A percentile compares a stretch with the other conserved stretches of the same genome.
These are phyloP conservation scores for Rattus norvegicus DNA, from an alignment of 2,113 vertebrate genomes.

Conservation along the genomic window GRCr8 NC_086039.1:68990501-68991000, in stretches of 20 bases:
- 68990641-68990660: slow-evolving; percentile 73
- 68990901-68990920: slow-evolving; percentile 60
- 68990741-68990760: slow-evolving; percentile 80
- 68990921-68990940: slow-evolving; percentile 73
- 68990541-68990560: slow-evolving; percentile 75
- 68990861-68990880: slow-evolving; percentile 24
- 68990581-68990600: slow-evolving; percentile 66
- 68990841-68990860: slow-evolving; percentile 70
- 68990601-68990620: slow-evolving; percentile 1
- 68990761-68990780: slow-evolving; percentile 81
- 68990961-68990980: slow-evolving; percentile 78
- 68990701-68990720: slow-evolving; percentile 50
- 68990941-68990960: slow-evolving; percentile 84
- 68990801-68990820: slow-evolving; percentile 78
- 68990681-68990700: slow-evolving; percentile 59
- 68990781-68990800: slow-evolving; percentile 80
- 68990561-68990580: slow-evolving; percentile 73
- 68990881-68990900: slow-evolving; percentile 62
- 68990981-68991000: slow-evolving; percentile 78
- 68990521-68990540: slow-evolving; percentile 70
- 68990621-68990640: slow-evolving; percentile 58
- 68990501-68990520: slow-evolving; percentile 69
- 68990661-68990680: slow-evolving; percentile 67
- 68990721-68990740: slow-evolving; percentile 77
- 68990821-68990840: slow-evolving; percentile 77